Evolutionary conservation across 2,888 invertebrate genomes (phyloP).

Genomic region (Drosophila acutilabella): DNA sequence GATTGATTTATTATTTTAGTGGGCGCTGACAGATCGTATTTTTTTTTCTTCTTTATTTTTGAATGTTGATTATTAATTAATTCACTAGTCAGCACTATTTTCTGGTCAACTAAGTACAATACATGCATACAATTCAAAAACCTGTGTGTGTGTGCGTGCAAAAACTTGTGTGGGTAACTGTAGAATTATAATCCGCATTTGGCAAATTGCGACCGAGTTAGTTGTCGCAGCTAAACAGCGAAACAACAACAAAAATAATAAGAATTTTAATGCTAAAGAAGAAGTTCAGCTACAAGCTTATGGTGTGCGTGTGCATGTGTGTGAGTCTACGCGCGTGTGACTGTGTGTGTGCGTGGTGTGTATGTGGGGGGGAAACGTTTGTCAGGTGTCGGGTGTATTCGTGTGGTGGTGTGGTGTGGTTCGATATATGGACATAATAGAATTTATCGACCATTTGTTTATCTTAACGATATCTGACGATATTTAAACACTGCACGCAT

Average conservation of each 20-base stretch:
- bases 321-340: not conserved
- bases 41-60: constrained; percentile 12
- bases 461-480: constrained; percentile 24
- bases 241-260: constrained; percentile 17
- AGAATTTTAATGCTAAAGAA: constrained; percentile 24
- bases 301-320: constrained; percentile 3
- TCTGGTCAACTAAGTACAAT: constrained; percentile 23
- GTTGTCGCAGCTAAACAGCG: constrained; percentile 8
- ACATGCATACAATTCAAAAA: constrained; percentile 8
- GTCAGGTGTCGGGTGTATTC: constrained; percentile 16
- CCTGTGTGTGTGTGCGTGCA: not conserved
- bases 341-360: not conserved
- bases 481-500: constrained; percentile 23
- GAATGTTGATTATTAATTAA: constrained; percentile 12
- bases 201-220: constrained; percentile 15
- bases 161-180: constrained; percentile 19
- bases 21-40: constrained; percentile 30
- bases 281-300: constrained; percentile 15
- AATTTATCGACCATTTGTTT: constrained; percentile 28
- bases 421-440: constrained; percentile 25
- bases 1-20: constrained; percentile 34
- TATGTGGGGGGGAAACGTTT: constrained; percentile 10
- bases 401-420: constrained; percentile 6
- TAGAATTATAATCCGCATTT: constrained; percentile 23
- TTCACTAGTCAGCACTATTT: constrained; percentile 36